Percentiles rank a stretch among this genome's conserved stretches.
phyloP scores from a whole-genome alignment of 2,888 invertebrate species.

The Lochmaea crataegi region DNA sequence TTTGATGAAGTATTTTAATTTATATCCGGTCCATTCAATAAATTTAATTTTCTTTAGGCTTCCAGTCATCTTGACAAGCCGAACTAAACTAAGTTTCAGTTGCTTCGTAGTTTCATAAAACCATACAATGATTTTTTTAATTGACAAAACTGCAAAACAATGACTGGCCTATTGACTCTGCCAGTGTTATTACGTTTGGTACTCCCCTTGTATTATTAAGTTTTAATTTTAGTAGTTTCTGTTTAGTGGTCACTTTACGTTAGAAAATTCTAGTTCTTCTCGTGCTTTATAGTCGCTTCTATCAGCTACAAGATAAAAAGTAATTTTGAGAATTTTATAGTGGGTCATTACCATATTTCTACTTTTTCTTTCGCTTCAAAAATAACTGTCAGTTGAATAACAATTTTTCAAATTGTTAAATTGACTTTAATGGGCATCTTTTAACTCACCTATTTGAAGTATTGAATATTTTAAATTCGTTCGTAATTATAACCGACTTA shows the following conservation, averaged over 20 bases:
- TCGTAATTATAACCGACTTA: not conserved
- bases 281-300: conserved; percentile 23
- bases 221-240: not conserved
- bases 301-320: conserved; percentile 27
- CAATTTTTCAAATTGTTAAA: conserved; percentile 14
- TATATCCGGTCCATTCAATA: too few relatives aligned
- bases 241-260: conserved; percentile 10
- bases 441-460: not conserved
- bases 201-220: not conserved
- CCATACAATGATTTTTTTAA: too few relatives aligned
- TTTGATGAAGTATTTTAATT: too few relatives aligned
- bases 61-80: too few relatives aligned
- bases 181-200: not conserved
- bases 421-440: conserved; percentile 10
- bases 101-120: too few relatives aligned
- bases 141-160: too few relatives aligned
- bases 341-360: conserved; percentile 17
- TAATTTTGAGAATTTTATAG: conserved; percentile 18
- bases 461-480: not conserved
- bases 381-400: conserved; percentile 11
- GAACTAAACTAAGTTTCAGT: too few relatives aligned
- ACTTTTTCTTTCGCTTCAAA: conserved; percentile 3
- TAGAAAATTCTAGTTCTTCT: conserved; percentile 22
- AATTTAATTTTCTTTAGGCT: too few relatives aligned
- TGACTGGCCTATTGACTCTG: too few relatives aligned